phyloP scores from a whole-genome alignment of 92 coral and sea anemone species.

The Pocillopora meandrina region DNA sequence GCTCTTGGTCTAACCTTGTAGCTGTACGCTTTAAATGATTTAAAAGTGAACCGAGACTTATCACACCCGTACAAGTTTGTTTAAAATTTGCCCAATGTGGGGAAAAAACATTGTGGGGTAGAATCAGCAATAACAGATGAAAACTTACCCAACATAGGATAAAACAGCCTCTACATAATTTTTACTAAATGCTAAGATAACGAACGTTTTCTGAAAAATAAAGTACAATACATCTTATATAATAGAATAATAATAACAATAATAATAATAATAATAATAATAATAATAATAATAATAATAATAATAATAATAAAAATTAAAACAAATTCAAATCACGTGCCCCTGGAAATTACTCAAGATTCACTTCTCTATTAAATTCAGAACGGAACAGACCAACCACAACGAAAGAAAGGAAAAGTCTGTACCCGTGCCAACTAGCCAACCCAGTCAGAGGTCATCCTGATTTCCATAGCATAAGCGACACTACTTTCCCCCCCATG shows the following conservation, averaged over 20 bases:
- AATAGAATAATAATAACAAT: not conserved
- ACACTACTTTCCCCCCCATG: too few relatives aligned
- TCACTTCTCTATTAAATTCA: too few relatives aligned
- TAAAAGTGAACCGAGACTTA: too few relatives aligned
- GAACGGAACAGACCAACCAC: not conserved
- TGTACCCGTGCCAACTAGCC: not conserved
- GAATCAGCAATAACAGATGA: not conserved
- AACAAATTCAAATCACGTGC: not conserved
- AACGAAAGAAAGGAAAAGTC: not conserved
- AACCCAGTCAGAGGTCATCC: too few relatives aligned
- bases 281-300: too few relatives aligned
- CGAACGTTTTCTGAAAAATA: slow-evolving; percentile 89
- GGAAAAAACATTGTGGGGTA: not conserved
- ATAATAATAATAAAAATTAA: not conserved
- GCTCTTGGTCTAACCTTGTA: too few relatives aligned
- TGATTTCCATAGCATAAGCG: too few relatives aligned
- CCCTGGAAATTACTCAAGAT: too few relatives aligned
- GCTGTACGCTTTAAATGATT: too few relatives aligned
- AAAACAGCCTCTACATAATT: slow-evolving; percentile 91
- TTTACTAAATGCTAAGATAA: slow-evolving; percentile 94
- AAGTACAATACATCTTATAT: not conserved
- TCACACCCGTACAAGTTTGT: too few relatives aligned
- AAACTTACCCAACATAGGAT: slow-evolving; percentile 83
- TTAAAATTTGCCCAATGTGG: too few relatives aligned
- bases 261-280: too few relatives aligned